Evolutionary conservation across 2,797 vertebrate species (phyloP).

Genomic region (Molossus alvarezi): DNA sequence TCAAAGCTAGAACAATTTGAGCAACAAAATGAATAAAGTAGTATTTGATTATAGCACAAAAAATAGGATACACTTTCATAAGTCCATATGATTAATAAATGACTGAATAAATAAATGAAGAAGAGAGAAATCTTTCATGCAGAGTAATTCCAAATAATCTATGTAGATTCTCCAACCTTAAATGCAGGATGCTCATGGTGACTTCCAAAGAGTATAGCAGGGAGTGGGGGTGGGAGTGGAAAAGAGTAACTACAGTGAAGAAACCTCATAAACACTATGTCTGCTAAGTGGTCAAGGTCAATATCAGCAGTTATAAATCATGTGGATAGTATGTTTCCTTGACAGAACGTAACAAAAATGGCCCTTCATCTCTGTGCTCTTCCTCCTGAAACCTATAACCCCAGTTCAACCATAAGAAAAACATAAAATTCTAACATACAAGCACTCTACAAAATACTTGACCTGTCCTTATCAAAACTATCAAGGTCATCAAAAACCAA

Average conservation of each 20-base stretch:
- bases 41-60: neutral
- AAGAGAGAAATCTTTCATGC: neutral
- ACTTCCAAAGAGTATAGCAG: neutral
- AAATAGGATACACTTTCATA: neutral
- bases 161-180: neutral
- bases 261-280: neutral
- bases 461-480: neutral
- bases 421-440: neutral
- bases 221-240: no score
- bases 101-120: slow-evolving; percentile 32
- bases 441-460: neutral
- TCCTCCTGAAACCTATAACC: neutral
- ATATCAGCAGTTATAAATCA: neutral
- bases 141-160: slow-evolving; percentile 14
- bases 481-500: neutral
- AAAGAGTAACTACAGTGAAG: neutral
- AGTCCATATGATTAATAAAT: slow-evolving; percentile 1
- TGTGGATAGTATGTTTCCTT: neutral
- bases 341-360: neutral
- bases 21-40: neutral
- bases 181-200: neutral
- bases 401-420: neutral
- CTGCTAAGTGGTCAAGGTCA: neutral
- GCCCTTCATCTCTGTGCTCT: neutral
- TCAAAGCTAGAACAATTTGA: neutral